Percentiles rank a stretch among this genome's conserved stretches.
Conservation (phyloP, 2,888 invertebrate species). For the Trichogramma evanescens region DNA sequence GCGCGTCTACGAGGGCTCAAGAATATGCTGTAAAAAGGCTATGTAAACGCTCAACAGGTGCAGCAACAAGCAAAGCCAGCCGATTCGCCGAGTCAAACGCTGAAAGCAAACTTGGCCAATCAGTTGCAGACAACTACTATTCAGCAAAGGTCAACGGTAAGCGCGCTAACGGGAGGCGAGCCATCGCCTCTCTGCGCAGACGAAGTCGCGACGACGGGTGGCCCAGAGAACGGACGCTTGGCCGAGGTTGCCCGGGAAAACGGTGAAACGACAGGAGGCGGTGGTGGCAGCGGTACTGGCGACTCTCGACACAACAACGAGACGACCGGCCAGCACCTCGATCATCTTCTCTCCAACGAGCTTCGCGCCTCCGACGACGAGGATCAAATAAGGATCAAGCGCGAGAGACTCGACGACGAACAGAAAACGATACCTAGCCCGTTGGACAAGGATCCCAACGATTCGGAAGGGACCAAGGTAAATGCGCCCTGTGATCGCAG, state of each 20-base stretch:
- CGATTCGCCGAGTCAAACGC: constrained; percentile 29
- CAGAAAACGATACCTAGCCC: not conserved
- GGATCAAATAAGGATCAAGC: constrained; percentile 24
- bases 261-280: not conserved
- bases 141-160: constrained; percentile 18
- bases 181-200: constrained; percentile 17
- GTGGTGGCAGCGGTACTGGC: constrained; percentile 15
- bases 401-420: constrained; percentile 24
- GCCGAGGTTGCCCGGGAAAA: constrained; percentile 24
- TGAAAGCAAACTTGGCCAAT: constrained; percentile 41
- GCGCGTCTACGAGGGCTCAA: too few species aligned
- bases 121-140: not conserved
- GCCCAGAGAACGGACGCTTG: constrained; percentile 6
- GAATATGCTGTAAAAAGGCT: too few species aligned
- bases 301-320: constrained; percentile 25
- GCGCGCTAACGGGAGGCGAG: constrained; percentile 1
- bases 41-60: constrained; percentile 5
- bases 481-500: not conserved
- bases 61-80: constrained; percentile 34
- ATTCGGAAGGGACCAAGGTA: constrained; percentile 41
- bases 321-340: constrained; percentile 20
- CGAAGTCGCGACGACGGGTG: constrained; percentile 7
- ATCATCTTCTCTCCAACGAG: constrained; percentile 27
- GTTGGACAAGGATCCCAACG: constrained; percentile 11
- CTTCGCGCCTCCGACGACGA: constrained; percentile 24